Conservation (phyloP, 2,888 invertebrate species). For the Cetonia aurata region DNA sequence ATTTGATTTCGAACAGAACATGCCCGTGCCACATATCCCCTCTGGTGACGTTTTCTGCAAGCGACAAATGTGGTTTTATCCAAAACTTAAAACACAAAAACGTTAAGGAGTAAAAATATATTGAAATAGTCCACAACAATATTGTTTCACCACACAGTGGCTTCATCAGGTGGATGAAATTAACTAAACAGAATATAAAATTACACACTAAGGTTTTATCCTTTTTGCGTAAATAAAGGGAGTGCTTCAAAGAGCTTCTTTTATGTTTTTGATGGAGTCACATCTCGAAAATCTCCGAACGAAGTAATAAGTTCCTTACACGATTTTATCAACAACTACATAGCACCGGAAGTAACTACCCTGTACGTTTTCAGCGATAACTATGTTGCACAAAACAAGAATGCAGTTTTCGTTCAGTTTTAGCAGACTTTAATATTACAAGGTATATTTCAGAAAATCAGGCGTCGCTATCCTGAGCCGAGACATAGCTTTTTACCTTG, state of each 20-base stretch:
- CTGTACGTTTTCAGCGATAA: slow-evolving; percentile 6
- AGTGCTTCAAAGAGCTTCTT: slow-evolving; percentile 20
- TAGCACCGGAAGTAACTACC: slow-evolving; percentile 1
- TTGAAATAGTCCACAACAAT: too few species aligned
- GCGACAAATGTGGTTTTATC: neutral
- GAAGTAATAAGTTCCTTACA: slow-evolving; percentile 26
- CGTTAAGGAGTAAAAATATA: too few species aligned
- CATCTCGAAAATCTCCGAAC: slow-evolving; percentile 14
- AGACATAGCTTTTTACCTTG: too few species aligned
- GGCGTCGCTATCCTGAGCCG: neutral
- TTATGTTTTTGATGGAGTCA: slow-evolving; percentile 23
- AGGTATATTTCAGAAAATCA: slow-evolving; percentile 5
- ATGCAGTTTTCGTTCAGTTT: slow-evolving; percentile 6
- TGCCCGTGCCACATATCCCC: slow-evolving; percentile 24
- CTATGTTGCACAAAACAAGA: neutral
- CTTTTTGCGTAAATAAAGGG: slow-evolving; percentile 1
- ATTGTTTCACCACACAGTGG: too few species aligned
- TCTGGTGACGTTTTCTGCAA: slow-evolving; percentile 9
- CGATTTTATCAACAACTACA: slow-evolving; percentile 1
- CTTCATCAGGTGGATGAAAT: too few species aligned
- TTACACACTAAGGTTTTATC: too few species aligned
- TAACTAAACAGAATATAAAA: too few species aligned
- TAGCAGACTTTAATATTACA: slow-evolving; percentile 4
- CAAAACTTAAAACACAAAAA: too few species aligned
- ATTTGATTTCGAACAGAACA: slow-evolving; percentile 36